These are phyloP conservation scores for Linyphia triangularis DNA, from an alignment of 2,888 invertebrate species.

Conservation along the genomic window DNA sequence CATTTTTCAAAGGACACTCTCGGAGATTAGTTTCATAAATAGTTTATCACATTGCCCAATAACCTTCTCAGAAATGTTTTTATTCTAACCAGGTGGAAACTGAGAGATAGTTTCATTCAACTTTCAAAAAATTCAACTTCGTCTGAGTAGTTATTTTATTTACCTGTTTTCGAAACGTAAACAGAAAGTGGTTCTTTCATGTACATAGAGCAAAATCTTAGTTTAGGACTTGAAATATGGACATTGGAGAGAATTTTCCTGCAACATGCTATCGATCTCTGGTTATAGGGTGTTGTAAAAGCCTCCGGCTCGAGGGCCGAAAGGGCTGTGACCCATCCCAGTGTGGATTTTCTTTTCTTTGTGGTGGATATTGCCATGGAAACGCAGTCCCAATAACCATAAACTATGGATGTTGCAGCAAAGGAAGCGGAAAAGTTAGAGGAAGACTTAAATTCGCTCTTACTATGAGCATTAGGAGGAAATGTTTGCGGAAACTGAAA, in stretches of 20 bases:
- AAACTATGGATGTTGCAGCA: neutral
- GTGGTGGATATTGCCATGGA: slow-evolving; percentile 20
- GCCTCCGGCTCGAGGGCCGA: slow-evolving; percentile 3
- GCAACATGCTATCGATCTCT: neutral
- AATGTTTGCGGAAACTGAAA: no score
- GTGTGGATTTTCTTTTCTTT: slow-evolving; percentile 39
- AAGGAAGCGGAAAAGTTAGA: neutral
- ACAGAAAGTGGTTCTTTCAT: neutral
- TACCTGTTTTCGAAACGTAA: neutral
- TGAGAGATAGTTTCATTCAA: no score
- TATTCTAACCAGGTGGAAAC: no score
- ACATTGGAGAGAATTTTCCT: neutral
- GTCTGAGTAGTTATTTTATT: no score
- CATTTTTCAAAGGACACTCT: no score
- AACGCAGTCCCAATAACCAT: slow-evolving; percentile 7
- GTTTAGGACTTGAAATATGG: neutral
- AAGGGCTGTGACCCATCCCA: slow-evolving; percentile 15
- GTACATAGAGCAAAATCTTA: neutral
- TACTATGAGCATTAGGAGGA: neutral
- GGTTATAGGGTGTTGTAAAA: slow-evolving; percentile 44
- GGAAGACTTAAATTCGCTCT: neutral
- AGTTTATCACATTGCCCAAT: no score
- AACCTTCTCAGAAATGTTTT: no score
- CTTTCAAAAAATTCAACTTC: no score
- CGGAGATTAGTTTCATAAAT: no score